Percentiles rank a stretch among this genome's conserved stretches.
These are phyloP conservation scores for Sceliomorpha sp. DNA, from an alignment of 2,888 invertebrate genomes.

Conservation along the genomic window DNA sequence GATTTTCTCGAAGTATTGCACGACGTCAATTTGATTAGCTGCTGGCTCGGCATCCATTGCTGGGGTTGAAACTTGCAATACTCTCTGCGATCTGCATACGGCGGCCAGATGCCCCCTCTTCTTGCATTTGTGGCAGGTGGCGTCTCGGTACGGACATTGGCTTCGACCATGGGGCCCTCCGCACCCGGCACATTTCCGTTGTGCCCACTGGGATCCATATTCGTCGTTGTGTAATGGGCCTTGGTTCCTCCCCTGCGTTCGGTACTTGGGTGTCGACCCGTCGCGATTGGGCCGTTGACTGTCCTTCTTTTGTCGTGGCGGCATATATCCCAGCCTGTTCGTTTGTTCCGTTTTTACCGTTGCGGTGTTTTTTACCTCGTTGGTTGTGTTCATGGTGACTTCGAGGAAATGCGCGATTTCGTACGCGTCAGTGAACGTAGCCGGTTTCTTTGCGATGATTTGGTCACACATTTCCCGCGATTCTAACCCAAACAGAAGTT, in stretches of 20 bases:
- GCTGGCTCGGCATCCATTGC: too few relatives aligned
- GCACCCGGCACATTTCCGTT: too few relatives aligned
- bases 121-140: too few relatives aligned
- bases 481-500: constrained; percentile 30
- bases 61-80: too few relatives aligned
- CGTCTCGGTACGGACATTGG: too few relatives aligned
- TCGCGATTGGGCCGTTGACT: neutral
- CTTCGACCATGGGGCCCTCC: too few relatives aligned
- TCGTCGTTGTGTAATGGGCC: too few relatives aligned
- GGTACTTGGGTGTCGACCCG: constrained; percentile 8
- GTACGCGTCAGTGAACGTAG: constrained; percentile 23
- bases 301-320: constrained; percentile 1
- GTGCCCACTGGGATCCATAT: too few relatives aligned
- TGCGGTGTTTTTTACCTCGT: constrained; percentile 5
- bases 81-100: too few relatives aligned
- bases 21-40: constrained; percentile 1
- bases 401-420: constrained; percentile 38
- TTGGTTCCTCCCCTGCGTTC: too few relatives aligned
- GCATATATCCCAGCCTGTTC: constrained; percentile 7
- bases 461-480: constrained; percentile 38
- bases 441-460: constrained; percentile 39
- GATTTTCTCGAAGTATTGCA: too few relatives aligned
- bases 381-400: constrained; percentile 18
- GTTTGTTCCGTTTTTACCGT: constrained; percentile 7
- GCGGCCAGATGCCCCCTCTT: too few relatives aligned